phyloP scores from a whole-genome alignment of 1,140 invertebrate genomes.

The Rhyacophila brunnea region DNA sequence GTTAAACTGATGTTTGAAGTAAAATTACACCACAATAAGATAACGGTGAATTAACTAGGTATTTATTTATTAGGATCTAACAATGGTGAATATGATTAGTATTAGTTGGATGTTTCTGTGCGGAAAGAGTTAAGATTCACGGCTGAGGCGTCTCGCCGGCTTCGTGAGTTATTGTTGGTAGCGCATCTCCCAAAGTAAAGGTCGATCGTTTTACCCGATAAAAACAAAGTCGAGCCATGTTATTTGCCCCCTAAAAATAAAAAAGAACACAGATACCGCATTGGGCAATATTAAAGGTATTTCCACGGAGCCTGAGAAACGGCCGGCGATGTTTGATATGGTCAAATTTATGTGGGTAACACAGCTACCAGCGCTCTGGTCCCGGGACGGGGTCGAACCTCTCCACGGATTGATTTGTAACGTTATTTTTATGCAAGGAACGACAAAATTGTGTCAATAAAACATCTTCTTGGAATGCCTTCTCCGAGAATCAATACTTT shows the following conservation, averaged over 20 bases:
- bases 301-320: slow-evolving; percentile 23
- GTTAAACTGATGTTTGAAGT: too few relatives aligned
- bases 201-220: slow-evolving; percentile 33
- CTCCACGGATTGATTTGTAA: slow-evolving; percentile 30
- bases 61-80: too few relatives aligned
- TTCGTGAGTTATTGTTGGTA: slow-evolving; percentile 23
- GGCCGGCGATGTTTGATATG: slow-evolving; percentile 24
- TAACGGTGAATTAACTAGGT: too few relatives aligned
- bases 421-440: slow-evolving; percentile 17
- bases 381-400: background rate
- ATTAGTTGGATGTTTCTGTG: too few relatives aligned
- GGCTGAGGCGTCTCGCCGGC: too few relatives aligned
- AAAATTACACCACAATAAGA: too few relatives aligned
- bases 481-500: too few relatives aligned
- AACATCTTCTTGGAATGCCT: slow-evolving; percentile 7
- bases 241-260: slow-evolving; percentile 23
- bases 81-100: too few relatives aligned
- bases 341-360: slow-evolving; percentile 31
- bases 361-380: slow-evolving; percentile 3
- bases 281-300: slow-evolving; percentile 18
- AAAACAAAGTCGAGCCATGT: slow-evolving; percentile 28
- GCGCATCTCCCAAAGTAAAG: slow-evolving; percentile 27
- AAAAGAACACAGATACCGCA: slow-evolving; percentile 1
- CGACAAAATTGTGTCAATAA: slow-evolving; percentile 6
- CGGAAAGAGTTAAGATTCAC: too few relatives aligned